Percentiles rank a stretch among this genome's conserved stretches.
Evolutionary conservation across 2,888 invertebrate genomes (phyloP).

Genomic region (Nephrotoma flavescens): DNA sequence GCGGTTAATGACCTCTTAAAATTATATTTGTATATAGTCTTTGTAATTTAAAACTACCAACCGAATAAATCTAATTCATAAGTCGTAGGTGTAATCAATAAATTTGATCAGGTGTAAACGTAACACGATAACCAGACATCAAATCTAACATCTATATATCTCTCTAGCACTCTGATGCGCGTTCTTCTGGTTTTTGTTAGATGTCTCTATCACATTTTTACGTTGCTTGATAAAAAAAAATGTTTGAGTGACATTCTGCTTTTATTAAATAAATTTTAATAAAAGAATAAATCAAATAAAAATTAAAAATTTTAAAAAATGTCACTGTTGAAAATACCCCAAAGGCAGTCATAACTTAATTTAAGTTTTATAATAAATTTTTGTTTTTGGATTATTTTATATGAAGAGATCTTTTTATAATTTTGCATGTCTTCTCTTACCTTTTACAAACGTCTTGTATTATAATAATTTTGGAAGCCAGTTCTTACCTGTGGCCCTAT

Average conservation of each 20-base stretch:
- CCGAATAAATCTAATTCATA: neutral
- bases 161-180: neutral
- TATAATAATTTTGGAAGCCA: neutral
- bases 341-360: neutral
- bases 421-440: no score
- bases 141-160: neutral
- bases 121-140: neutral
- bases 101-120: neutral
- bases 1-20: neutral
- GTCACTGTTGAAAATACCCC: neutral
- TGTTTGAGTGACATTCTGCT: neutral
- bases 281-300: neutral
- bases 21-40: neutral
- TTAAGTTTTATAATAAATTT: neutral
- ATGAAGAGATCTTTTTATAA: no score
- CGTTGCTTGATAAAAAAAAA: neutral
- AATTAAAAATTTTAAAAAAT: neutral
- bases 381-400: neutral
- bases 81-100: neutral
- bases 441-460: neutral
- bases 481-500: neutral
- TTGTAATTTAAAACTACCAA: no score
- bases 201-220: neutral
- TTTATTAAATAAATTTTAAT: neutral
- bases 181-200: neutral